These are phyloP conservation scores for Cottus gobio DNA, from an alignment of 2,113 vertebrate genomes.

Conservation along the genomic window DNA sequence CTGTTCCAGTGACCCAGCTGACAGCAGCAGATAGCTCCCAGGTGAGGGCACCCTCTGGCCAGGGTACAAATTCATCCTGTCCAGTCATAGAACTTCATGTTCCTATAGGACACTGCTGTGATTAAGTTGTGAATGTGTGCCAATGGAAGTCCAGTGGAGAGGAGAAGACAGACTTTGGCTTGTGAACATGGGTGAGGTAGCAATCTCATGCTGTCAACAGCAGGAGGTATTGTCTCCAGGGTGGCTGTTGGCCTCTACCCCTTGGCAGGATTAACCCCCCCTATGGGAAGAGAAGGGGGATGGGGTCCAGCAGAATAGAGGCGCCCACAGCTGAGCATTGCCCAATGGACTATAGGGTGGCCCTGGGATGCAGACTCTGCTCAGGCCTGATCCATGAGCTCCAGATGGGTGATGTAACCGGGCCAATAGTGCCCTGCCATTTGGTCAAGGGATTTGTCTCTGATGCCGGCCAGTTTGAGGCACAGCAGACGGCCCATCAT, in stretches of 20 bases:
- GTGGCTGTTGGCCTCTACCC: slow-evolving; percentile 66
- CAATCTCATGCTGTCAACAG: slow-evolving; percentile 67
- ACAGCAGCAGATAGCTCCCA: slow-evolving; percentile 53
- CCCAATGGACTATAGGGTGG: slow-evolving; percentile 42
- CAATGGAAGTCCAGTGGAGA: slow-evolving; percentile 48
- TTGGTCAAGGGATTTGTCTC: slow-evolving; percentile 76
- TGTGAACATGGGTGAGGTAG: slow-evolving; percentile 55
- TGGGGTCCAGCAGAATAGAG: slow-evolving; percentile 54
- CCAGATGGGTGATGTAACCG: slow-evolving; percentile 78
- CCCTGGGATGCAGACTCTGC: slow-evolving; percentile 38
- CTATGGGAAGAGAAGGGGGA: slow-evolving; percentile 52
- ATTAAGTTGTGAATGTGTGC: slow-evolving; percentile 28
- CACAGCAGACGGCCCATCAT: slow-evolving; percentile 71
- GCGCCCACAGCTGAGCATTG: slow-evolving; percentile 72
- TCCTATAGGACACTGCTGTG: slow-evolving; percentile 56
- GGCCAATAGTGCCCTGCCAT: slow-evolving; percentile 69
- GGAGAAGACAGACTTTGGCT: slow-evolving; percentile 44
- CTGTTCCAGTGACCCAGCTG: slow-evolving; percentile 62
- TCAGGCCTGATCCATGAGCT: slow-evolving; percentile 64
- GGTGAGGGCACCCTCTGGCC: slow-evolving; percentile 59
- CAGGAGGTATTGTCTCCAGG: slow-evolving; percentile 70
- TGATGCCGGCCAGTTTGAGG: slow-evolving; percentile 74
- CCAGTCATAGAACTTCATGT: slow-evolving; percentile 42
- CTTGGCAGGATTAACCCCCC: slow-evolving; percentile 64
- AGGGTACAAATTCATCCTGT: slow-evolving; percentile 36